phyloP scores from a whole-genome alignment of 1,140 invertebrate genomes.

The Cepaea nemoralis region DNA sequence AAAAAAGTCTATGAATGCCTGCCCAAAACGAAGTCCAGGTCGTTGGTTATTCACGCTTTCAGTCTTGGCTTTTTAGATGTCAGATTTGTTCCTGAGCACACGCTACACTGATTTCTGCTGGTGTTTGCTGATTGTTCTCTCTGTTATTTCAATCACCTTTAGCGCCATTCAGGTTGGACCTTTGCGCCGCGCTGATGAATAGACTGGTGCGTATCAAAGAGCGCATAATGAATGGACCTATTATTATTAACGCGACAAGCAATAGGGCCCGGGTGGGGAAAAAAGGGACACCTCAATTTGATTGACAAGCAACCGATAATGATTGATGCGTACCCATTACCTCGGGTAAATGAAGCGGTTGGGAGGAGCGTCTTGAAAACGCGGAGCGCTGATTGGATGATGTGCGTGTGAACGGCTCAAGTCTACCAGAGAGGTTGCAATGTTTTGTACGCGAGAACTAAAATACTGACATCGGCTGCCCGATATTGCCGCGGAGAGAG shows the following conservation, averaged over 20 bases:
- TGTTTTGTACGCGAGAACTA: conserved; percentile 34
- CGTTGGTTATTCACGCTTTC: neutral
- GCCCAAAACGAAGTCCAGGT: neutral
- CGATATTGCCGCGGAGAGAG: conserved; percentile 15
- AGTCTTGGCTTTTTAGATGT: neutral
- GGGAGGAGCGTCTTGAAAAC: conserved; percentile 19
- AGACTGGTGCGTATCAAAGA: conserved; percentile 23
- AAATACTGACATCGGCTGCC: conserved; percentile 15
- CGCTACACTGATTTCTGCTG: conserved; percentile 26
- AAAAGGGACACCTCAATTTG: conserved; percentile 38
- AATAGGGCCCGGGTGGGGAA: conserved; percentile 4
- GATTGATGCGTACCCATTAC: conserved; percentile 39
- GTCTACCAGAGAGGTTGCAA: neutral
- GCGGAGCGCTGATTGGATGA: conserved; percentile 2
- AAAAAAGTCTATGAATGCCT: neutral
- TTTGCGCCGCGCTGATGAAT: conserved; percentile 18
- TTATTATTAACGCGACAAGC: conserved; percentile 30
- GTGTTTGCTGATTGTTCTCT: conserved; percentile 16
- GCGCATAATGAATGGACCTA: conserved; percentile 24
- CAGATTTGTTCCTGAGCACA: conserved; percentile 6
- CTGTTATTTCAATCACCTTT: conserved; percentile 21
- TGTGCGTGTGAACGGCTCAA: conserved; percentile 23
- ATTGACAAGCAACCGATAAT: conserved; percentile 44
- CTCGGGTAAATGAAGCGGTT: conserved; percentile 32
- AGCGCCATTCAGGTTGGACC: conserved; percentile 32